Evolutionary conservation across 53 echinoderm and acorn worm genomes (phyloP).

Genomic region (Mesocentrotus franciscanus): DNA sequence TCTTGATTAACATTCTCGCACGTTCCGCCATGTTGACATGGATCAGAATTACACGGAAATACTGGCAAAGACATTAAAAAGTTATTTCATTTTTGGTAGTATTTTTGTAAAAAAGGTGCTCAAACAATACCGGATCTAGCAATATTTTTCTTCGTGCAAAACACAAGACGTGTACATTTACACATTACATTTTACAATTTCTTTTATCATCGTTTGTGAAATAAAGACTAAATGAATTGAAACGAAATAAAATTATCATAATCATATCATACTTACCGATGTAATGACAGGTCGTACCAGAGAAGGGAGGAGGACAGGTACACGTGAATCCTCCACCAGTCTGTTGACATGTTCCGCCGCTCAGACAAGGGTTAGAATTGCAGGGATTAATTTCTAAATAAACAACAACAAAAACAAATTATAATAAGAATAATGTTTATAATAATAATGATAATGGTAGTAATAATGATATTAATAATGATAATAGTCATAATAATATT

Average conservation of each 20-base stretch:
- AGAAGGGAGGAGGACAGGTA: not conserved
- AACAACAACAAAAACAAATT: not conserved
- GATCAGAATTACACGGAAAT: constrained; percentile 5
- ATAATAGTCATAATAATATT: too few relatives aligned
- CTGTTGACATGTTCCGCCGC: not conserved
- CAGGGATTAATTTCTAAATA: not conserved
- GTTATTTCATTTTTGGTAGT: not conserved
- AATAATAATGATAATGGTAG: not conserved
- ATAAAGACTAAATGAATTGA: too few relatives aligned
- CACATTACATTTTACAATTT: too few relatives aligned
- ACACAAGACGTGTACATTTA: too few relatives aligned
- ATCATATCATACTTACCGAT: not conserved
- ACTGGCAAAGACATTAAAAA: not conserved
- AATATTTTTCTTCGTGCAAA: too few relatives aligned
- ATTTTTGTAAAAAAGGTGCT: too few relatives aligned
- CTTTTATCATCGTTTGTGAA: too few relatives aligned
- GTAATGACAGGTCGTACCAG: constrained; percentile 3
- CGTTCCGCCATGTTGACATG: not conserved
- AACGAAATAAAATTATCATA: too few relatives aligned
- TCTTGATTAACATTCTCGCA: not conserved
- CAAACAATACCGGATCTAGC: too few relatives aligned
- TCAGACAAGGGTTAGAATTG: constrained; percentile 2
- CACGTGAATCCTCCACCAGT: not conserved
- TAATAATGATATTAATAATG: not conserved
- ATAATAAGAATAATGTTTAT: not conserved